Base-by-base conservation (phyloP, 2,797 vertebrate genomes). In the Darevskia nairensis region DNA sequence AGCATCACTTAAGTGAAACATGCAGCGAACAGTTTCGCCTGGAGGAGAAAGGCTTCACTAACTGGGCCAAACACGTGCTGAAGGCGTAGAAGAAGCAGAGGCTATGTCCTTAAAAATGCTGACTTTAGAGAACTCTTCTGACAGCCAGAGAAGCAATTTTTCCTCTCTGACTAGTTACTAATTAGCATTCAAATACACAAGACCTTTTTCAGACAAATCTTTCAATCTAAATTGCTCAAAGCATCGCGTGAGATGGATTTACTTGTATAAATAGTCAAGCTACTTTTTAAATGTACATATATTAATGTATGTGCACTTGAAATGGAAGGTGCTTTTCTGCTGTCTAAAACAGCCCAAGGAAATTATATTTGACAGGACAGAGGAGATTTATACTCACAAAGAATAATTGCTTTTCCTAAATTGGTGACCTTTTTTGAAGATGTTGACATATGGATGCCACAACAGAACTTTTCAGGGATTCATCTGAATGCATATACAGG, bases 41-140 rank as follows among this genome's bases (percentile, higher is more conserved):
- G 93, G 93, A 95, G 82, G 82, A 88, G 93, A 91, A 95, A 95
- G 15, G 85, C 61, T 91, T 95, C 94, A 82, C 78, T 93, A 95
- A 93, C 76, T 87, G 90, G 92, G 66, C 23, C 66, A 94, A 89
- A 92, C 89, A 93, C 3, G 46, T 86, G 41, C 71, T 93, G 86
- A 61, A 93, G 78, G 82, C 23, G 88, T 86, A 61, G 35, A 44
- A 94, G 89, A 93, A 35, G 39, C 46, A 86, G 46, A 84, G 86
- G 89, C 81, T 7, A 2, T 41, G 32, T 84, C 85, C 59, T 82
- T 81, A 92, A 85, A 90, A 89, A 29, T 17, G 7, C 23, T 80
- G 85, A 87, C 74, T 93, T 95, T 92, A 46, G 68, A 93, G 83
- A 39, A 89, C 19, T 72, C 1, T 88, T 21, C 1, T 46, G 93